Evolutionary conservation across 2,797 vertebrate species (phyloP).

Genomic region (Hephaestus fuliginosus): DNA sequence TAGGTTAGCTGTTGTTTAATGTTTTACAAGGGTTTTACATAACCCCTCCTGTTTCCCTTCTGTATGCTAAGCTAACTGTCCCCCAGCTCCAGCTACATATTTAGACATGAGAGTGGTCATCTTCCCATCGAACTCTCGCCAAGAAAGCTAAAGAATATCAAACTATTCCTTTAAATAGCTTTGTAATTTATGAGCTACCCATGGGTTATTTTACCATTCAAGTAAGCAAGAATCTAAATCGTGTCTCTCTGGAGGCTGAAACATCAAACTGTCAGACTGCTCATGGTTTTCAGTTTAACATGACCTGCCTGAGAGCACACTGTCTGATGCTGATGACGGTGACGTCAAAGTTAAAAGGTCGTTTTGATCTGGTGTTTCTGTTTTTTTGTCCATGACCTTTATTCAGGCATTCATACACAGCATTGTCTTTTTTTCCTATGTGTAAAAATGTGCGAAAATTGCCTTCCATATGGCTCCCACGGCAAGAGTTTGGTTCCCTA

Average conservation of each 20-base stretch:
- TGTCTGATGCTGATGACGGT: not conserved
- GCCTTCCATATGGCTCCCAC: constrained; percentile 42
- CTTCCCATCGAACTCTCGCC: not conserved
- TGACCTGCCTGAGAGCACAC: not conserved
- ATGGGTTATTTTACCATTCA: not conserved
- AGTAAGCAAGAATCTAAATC: not conserved
- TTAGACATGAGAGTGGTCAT: not conserved
- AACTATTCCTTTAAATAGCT: not conserved
- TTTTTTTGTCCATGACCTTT: constrained; percentile 54
- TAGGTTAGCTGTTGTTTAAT: no score
- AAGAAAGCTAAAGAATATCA: not conserved
- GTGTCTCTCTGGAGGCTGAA: not conserved
- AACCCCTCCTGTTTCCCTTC: not conserved
- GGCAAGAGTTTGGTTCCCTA: constrained; percentile 38
- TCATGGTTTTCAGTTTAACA: constrained; percentile 5
- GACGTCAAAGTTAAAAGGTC: constrained; percentile 17
- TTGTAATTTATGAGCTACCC: not conserved
- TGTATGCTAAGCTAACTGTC: not conserved
- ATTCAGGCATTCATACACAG: constrained; percentile 32
- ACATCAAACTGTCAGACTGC: not conserved
- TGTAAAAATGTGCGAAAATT: constrained; percentile 46
- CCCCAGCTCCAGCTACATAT: not conserved
- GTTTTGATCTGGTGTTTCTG: constrained; percentile 45
- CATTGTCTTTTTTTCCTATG: constrained; percentile 41
- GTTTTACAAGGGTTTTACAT: not conserved